Percentiles rank a stretch among this genome's conserved stretches.
Conservation (phyloP, 1,140 invertebrate species). For the Solenopsis invicta region DNA sequence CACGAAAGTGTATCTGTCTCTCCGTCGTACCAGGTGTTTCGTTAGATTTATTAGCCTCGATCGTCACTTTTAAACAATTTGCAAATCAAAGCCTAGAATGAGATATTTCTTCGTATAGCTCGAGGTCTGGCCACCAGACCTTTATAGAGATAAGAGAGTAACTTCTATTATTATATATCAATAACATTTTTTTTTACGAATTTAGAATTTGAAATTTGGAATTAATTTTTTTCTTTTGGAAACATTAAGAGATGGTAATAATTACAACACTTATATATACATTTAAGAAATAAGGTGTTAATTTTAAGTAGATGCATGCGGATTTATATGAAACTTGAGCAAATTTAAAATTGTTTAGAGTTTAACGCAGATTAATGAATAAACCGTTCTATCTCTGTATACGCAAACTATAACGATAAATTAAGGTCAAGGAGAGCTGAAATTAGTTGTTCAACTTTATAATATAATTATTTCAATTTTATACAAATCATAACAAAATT, state of each 20-base stretch:
- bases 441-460: too few species aligned
- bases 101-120: not conserved
- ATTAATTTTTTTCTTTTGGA: not conserved
- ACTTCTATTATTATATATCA: not conserved
- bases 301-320: not conserved
- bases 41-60: slow-evolving; percentile 66
- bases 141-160: not conserved
- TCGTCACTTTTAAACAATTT: not conserved
- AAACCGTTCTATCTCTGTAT: not conserved
- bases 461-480: too few species aligned
- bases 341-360: slow-evolving; percentile 62
- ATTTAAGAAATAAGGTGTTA: not conserved
- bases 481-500: too few species aligned
- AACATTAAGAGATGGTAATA: not conserved
- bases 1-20: slow-evolving; percentile 55
- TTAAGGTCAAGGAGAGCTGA: too few species aligned
- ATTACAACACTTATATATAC: not conserved
- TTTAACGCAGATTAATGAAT: slow-evolving; percentile 38
- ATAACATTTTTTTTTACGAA: slow-evolving; percentile 7
- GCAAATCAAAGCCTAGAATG: not conserved
- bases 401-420: too few species aligned
- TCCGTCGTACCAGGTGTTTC: slow-evolving; percentile 30
- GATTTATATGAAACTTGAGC: not conserved
- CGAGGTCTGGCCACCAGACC: not conserved
- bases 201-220: not conserved